A percentile compares a stretch with the other conserved stretches of the same genome.
phyloP scores from a whole-genome alignment of 2,888 invertebrate species.

The Pristionchus mayeri region DNA sequence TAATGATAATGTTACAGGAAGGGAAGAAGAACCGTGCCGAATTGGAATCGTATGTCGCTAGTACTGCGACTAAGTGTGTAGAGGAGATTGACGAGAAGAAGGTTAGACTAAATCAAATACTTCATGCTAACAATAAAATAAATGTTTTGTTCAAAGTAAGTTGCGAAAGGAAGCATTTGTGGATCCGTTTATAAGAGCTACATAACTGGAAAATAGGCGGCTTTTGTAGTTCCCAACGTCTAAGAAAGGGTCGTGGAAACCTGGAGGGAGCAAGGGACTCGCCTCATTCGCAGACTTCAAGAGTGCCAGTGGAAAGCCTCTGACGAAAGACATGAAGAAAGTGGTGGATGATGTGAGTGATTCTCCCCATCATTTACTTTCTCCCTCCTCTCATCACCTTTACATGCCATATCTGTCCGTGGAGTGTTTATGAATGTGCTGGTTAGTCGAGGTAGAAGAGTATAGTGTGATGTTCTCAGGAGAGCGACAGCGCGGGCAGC shows the following conservation, averaged over 20 bases:
- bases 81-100: neutral
- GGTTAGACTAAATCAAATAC: too few relatives aligned
- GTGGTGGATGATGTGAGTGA: conserved; percentile 6
- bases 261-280: neutral
- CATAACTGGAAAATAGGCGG: too few relatives aligned
- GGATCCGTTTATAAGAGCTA: too few relatives aligned
- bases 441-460: too few relatives aligned
- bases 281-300: conserved; percentile 46
- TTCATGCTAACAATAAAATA: too few relatives aligned
- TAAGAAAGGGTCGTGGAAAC: conserved; percentile 21
- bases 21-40: conserved; percentile 13
- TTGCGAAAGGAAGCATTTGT: too few relatives aligned
- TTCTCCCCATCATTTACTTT: neutral
- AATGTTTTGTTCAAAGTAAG: too few relatives aligned
- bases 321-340: conserved; percentile 36
- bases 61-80: neutral
- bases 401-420: too few relatives aligned
- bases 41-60: conserved; percentile 39
- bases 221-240: too few relatives aligned
- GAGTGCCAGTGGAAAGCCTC: conserved; percentile 28
- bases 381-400: too few relatives aligned
- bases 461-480: too few relatives aligned
- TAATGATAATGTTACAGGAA: conserved; percentile 29
- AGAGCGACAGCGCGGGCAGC: conserved; percentile 47
- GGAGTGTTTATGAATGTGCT: too few relatives aligned